These are phyloP conservation scores for Caracal caracal DNA, from an alignment of 2,113 vertebrate genomes.

Conservation along the genomic window DNA sequence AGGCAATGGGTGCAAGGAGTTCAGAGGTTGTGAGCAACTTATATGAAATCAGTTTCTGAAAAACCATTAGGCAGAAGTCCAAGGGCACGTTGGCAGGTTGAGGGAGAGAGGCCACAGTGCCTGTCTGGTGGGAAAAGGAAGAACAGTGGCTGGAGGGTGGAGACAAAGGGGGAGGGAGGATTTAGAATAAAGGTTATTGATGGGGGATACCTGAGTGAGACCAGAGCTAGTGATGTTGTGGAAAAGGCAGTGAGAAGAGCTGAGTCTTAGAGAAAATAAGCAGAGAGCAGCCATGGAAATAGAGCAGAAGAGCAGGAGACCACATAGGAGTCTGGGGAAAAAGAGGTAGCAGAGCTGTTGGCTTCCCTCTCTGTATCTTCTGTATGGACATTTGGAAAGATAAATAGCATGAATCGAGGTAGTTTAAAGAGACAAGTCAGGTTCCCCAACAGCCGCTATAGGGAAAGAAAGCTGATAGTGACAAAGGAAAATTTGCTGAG, in stretches of 20 bases:
- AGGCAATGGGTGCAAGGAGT: too few species aligned
- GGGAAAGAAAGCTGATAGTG: neutral
- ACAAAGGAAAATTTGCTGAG: neutral
- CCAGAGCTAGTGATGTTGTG: too few species aligned
- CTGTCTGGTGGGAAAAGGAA: neutral
- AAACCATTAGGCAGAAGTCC: neutral
- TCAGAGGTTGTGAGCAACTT: neutral
- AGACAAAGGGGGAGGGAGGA: neutral
- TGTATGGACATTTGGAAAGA: too few species aligned
- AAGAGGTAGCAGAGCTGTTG: too few species aligned
- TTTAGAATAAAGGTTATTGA: accelerated
- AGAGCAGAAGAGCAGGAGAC: neutral
- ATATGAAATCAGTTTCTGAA: neutral
- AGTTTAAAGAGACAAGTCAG: neutral
- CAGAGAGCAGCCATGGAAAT: neutral
- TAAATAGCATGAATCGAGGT: neutral
- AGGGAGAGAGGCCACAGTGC: neutral
- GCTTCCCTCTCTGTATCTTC: neutral
- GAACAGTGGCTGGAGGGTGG: neutral
- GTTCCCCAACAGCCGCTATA: neutral
- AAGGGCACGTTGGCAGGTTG: neutral
- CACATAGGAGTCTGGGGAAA: neutral
- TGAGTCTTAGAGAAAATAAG: too few species aligned
- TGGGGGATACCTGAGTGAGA: neutral
- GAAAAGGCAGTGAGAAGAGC: neutral